A percentile compares a stretch with the other conserved stretches of the same genome.
These are phyloP conservation scores for Mixornis gularis DNA, from an alignment of 2,113 vertebrate species.

Conservation along the genomic window DNA sequence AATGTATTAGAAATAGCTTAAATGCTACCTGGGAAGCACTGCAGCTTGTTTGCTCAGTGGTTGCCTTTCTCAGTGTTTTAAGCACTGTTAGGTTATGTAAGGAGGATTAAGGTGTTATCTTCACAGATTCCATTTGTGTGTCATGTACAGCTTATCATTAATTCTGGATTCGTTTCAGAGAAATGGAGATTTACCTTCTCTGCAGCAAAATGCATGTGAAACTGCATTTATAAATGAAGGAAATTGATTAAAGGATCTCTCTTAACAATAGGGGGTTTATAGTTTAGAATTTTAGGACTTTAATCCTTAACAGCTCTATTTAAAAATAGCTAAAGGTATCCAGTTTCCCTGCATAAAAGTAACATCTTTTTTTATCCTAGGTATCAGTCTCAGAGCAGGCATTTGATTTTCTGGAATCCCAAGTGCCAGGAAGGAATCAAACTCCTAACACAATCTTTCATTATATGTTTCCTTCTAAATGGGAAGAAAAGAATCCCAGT, in stretches of 20 bases:
- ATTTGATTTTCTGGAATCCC: background rate
- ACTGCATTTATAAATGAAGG: background rate
- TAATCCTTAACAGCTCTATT: background rate
- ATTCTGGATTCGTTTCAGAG: conserved; percentile 29
- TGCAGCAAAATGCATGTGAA: background rate
- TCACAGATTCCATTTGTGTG: conserved; percentile 21
- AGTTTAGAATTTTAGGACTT: background rate
- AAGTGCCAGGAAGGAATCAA: background rate
- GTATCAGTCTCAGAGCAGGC: background rate
- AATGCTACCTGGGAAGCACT: background rate
- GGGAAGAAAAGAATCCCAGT: background rate
- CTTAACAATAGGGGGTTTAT: background rate
- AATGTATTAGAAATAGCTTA: background rate
- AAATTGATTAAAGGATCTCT: background rate
- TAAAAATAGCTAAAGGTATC: background rate
- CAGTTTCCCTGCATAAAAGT: background rate
- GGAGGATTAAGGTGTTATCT: conserved; percentile 37
- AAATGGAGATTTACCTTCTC: background rate
- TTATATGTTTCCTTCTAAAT: background rate
- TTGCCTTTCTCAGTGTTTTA: conserved; percentile 1
- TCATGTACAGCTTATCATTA: conserved; percentile 34
- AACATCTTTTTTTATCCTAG: background rate
- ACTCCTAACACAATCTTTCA: background rate
- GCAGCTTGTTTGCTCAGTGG: background rate
- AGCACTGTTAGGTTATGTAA: conserved; percentile 20